phyloP scores from a whole-genome alignment of 2,113 vertebrate species.

The Isichthys henryi region DNA sequence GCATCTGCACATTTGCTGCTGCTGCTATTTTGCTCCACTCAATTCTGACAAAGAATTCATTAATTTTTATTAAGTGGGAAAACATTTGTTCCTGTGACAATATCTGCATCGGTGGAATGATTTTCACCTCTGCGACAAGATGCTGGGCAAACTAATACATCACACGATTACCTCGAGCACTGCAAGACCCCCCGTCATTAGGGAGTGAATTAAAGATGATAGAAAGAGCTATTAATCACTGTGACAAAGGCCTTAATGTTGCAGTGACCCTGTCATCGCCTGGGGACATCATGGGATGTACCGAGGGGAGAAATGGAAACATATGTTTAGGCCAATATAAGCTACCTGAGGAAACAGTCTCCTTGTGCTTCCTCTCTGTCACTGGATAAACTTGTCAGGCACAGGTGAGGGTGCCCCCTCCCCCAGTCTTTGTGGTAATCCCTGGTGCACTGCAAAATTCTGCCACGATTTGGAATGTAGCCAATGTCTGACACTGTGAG shows the following conservation, averaged over 20 bases:
- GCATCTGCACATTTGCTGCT: constrained; percentile 8
- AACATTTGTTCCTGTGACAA: constrained; percentile 83
- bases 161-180: constrained; percentile 96
- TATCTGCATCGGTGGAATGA: constrained; percentile 97
- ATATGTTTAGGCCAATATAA: constrained; percentile 98
- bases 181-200: constrained; percentile 97
- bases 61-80: constrained; percentile 95
- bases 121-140: constrained; percentile 99
- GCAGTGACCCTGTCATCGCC: constrained; percentile 86
- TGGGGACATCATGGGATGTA: constrained; percentile 79
- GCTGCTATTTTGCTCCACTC: constrained; percentile 10
- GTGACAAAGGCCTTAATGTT: constrained; percentile 99
- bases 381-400: not conserved
- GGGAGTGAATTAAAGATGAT: constrained; percentile 99
- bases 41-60: constrained; percentile 79
- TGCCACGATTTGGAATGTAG: not conserved
- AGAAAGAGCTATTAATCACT: constrained; percentile 99
- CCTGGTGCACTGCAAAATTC: not conserved
- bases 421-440: constrained; percentile 2
- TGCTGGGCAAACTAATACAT: constrained; percentile 96
- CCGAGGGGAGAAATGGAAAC: constrained; percentile 92
- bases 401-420: constrained; percentile 2
- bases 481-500: not conserved
- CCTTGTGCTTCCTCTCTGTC: not conserved
- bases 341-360: constrained; percentile 82